Evolutionary conservation across 1,140 invertebrate genomes (phyloP).

Genomic region (Pachyrhynchus sulphureomaculatus): DNA sequence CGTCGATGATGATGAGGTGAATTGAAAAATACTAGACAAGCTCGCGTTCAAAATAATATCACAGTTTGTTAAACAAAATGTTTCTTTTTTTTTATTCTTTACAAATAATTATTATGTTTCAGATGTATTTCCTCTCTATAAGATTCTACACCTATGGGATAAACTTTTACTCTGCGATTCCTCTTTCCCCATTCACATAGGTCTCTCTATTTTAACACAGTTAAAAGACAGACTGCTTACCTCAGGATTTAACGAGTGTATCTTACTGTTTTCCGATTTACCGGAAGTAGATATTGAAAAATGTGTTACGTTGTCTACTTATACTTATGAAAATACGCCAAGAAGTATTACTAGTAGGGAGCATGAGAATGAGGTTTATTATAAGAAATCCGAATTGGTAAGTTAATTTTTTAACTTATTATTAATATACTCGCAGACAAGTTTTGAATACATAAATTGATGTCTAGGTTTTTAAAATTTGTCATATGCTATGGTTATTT

Average conservation of each 20-base stretch:
- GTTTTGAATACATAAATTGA: too few relatives aligned
- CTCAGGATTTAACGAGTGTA: conserved; percentile 97
- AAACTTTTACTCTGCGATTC: conserved; percentile 90
- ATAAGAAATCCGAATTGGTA: conserved; percentile 23
- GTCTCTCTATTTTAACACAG: conserved; percentile 89
- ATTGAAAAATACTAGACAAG: too few relatives aligned
- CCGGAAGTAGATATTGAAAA: conserved; percentile 96
- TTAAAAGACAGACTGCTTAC: conserved; percentile 79
- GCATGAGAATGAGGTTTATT: conserved; percentile 57
- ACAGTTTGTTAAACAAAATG: too few relatives aligned
- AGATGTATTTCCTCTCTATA: conserved; percentile 98
- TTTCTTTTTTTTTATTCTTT: too few relatives aligned
- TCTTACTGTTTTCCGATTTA: conserved; percentile 94
- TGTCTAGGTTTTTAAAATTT: too few relatives aligned
- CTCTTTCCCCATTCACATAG: conserved; percentile 93
- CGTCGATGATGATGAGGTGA: too few relatives aligned
- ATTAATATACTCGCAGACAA: too few relatives aligned
- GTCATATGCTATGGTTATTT: too few relatives aligned
- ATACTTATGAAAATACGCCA: conserved; percentile 84
- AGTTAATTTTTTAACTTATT: neutral
- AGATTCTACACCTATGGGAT: conserved; percentile 98
- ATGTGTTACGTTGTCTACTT: conserved; percentile 86
- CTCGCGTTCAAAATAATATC: too few relatives aligned
- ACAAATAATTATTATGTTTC: conserved; percentile 23
- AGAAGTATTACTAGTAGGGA: conserved; percentile 83